These are phyloP conservation scores for Tridacna gigas DNA, from an alignment of 2,888 invertebrate genomes.

Conservation along the genomic window DNA sequence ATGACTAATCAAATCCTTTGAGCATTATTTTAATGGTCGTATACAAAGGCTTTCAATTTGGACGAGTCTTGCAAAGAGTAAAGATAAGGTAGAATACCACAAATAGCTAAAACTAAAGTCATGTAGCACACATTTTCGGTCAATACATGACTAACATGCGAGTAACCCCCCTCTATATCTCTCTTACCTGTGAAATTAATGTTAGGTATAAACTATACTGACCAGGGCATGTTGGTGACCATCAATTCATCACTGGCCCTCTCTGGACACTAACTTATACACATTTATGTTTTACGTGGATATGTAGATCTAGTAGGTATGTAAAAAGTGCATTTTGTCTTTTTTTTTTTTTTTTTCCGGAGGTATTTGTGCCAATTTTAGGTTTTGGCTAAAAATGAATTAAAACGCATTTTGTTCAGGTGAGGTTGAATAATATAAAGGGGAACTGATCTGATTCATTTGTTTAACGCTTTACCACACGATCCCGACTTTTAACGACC, in stretches of 20 bases:
- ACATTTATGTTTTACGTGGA: neutral
- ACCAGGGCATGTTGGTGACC: neutral
- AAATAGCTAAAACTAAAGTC: conserved; percentile 13
- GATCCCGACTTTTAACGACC: no score
- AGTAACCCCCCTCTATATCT: neutral
- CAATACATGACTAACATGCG: conserved; percentile 15
- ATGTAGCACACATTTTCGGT: neutral
- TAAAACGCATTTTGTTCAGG: no score
- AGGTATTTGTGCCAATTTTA: neutral
- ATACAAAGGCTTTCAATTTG: no score
- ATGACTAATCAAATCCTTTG: no score
- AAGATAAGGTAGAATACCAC: neutral
- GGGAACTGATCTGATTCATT: no score
- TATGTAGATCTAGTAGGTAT: neutral
- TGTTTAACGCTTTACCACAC: neutral
- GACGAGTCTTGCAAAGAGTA: neutral
- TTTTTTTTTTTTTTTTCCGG: neutral
- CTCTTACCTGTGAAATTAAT: neutral
- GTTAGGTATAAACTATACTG: neutral
- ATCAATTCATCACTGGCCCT: neutral
- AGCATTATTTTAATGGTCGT: no score
- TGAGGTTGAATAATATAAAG: no score
- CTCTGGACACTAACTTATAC: neutral
- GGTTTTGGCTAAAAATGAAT: neutral
- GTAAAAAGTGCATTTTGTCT: neutral